Base-by-base conservation (phyloP, 2,113 vertebrate genomes). In the Eclectus roratus region DNA sequence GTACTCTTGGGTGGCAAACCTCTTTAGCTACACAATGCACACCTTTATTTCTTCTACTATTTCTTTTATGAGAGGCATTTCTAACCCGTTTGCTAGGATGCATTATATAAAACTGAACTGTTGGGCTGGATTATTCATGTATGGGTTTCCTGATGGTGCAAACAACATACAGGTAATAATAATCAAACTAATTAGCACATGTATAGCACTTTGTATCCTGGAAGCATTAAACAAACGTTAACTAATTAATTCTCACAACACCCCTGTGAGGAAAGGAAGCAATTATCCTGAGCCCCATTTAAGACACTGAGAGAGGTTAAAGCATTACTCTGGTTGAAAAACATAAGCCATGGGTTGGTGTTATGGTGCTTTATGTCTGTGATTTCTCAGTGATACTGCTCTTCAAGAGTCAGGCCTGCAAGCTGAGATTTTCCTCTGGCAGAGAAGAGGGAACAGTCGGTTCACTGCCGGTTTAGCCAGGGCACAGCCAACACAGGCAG, bases 101-200 rank as follows among this genome's bases (percentile, higher is more conserved):
- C 43, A 89, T 13, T 28, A 81, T 39, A 81, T 84, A 91, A 92
- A 93, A 81, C 24, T 12, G 19, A 95, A 71, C 21, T 60, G 17
- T 39, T 86, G 29, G 53, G 39, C 27, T 96, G 56, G 72, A 73
- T 92, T 97, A 95, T 80, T 74, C 91, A 80, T 15, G 12, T 90
- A 72, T 58, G 78, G 61, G 69, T 94, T 97, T 96, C 92, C 81
- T 93, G 76, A 81, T 63, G 87, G 88, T 93, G 79, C 25, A 88
- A 96, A 94, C 82, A 58, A 91, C 90, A 95, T 50, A 83, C 56
- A 88, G 85, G 90, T 90, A 97, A 93, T 92, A 97, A 96, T 91
- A 95, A 92, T 88, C 90, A 87, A 76, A 94, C 85, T 93, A 96
- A 97, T 96, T 97, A 96, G 55, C 93, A 96, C 81, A 53, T 52